Evolutionary conservation across 1,140 invertebrate species (phyloP).

Genomic region (Papilio polyxenes): DNA sequence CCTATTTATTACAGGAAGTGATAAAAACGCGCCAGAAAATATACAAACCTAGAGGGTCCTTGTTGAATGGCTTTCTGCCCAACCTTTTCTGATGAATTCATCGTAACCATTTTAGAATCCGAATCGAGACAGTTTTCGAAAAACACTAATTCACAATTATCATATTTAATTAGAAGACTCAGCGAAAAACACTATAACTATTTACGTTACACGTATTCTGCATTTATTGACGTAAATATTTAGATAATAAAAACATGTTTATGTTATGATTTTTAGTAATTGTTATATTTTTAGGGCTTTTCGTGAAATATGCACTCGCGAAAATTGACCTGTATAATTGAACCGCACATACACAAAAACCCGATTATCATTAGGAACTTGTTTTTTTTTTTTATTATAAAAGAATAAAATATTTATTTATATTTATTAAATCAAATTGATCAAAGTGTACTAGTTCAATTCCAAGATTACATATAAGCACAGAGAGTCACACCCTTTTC

Average conservation of each 20-base stretch:
- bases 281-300: background rate
- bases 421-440: slow-evolving; percentile 8
- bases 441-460: slow-evolving; percentile 33
- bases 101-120: slow-evolving; percentile 77
- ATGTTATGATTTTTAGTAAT: background rate
- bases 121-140: background rate
- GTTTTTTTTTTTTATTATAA: background rate
- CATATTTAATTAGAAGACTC: background rate
- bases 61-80: slow-evolving; percentile 75
- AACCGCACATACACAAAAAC: background rate
- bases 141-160: background rate
- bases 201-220: background rate
- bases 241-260: background rate
- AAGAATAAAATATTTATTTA: background rate
- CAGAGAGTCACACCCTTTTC: slow-evolving; percentile 28
- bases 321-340: background rate
- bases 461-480: slow-evolving; percentile 29
- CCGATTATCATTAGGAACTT: slow-evolving; percentile 5
- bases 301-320: background rate
- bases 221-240: background rate
- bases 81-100: slow-evolving; percentile 79
- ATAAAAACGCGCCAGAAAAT: background rate
- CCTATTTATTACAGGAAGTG: slow-evolving; percentile 17
- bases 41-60: slow-evolving; percentile 69
- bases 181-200: background rate